phyloP scores from a whole-genome alignment of 2,113 vertebrate genomes.

The Muntiacus muntjak region DNA sequence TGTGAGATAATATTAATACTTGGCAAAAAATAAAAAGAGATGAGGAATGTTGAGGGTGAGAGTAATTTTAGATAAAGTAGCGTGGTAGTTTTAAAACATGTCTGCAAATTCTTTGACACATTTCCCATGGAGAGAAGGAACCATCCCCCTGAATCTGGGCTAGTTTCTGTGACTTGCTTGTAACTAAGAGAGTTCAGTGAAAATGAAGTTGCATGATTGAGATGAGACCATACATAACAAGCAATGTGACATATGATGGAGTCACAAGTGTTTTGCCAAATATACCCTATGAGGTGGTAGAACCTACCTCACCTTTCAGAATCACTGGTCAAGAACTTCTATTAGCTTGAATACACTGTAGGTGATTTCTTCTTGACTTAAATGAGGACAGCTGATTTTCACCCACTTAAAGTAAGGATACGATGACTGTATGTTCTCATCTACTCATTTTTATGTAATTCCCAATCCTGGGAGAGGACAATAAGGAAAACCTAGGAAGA shows the following conservation, averaged over 20 bases:
- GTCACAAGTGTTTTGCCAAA: background rate
- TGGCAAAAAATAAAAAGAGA: background rate
- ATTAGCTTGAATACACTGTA: background rate
- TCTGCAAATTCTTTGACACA: background rate
- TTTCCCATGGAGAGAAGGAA: background rate
- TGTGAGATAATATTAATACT: background rate
- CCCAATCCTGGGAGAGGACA: background rate
- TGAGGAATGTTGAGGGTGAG: background rate
- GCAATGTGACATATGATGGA: background rate
- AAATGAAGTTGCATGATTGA: background rate
- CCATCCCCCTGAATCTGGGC: background rate
- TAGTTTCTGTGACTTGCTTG: background rate
- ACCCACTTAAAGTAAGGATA: background rate
- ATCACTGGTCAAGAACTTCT: background rate
- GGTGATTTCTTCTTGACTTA: background rate
- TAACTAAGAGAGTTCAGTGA: background rate
- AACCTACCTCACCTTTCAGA: background rate
- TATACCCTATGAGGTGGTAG: background rate
- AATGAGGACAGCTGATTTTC: background rate
- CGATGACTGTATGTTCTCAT: background rate
- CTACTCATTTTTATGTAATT: background rate
- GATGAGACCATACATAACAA: background rate
- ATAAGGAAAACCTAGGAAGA: background rate
- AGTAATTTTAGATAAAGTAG: slow-evolving; percentile 10
- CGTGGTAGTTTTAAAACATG: background rate